Percentiles rank a stretch among this genome's conserved stretches.
These are phyloP conservation scores for Drosophila yooni DNA, from an alignment of 2,888 invertebrate genomes.

Conservation along the genomic window DNA sequence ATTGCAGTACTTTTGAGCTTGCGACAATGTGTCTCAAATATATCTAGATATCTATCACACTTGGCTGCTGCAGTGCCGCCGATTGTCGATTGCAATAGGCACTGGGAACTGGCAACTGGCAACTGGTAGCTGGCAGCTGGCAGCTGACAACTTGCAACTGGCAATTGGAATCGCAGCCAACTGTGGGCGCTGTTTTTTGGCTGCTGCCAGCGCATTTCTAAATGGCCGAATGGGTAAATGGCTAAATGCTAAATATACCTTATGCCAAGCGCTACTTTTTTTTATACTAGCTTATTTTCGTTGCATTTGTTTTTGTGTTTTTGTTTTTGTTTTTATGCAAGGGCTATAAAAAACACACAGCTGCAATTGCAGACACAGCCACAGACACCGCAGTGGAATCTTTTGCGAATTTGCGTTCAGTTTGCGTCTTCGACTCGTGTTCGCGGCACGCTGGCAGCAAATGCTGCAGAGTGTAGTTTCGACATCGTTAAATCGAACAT, in stretches of 20 bases:
- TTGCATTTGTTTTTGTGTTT: constrained; percentile 1
- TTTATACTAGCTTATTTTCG: constrained; percentile 16
- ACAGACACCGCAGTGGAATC: constrained; percentile 21
- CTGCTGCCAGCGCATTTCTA: constrained; percentile 63
- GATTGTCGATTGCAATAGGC: constrained; percentile 15
- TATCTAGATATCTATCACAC: constrained; percentile 26
- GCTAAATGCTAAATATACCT: constrained; percentile 65
- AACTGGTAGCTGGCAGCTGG: constrained; percentile 7
- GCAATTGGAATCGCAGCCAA: constrained; percentile 31
- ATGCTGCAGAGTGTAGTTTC: constrained; percentile 44
- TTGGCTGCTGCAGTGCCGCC: constrained; percentile 19
- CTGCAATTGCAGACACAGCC: constrained; percentile 27
- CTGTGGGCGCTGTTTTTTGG: constrained; percentile 22
- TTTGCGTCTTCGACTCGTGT: constrained; percentile 80
- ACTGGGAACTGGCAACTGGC: constrained; percentile 1
- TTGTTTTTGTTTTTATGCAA: constrained; percentile 18
- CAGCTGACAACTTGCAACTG: constrained; percentile 4
- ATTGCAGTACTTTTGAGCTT: constrained; percentile 39
- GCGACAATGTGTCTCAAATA: constrained; percentile 23
- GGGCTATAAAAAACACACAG: constrained; percentile 72
- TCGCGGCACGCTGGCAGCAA: constrained; percentile 65
- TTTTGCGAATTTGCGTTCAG: constrained; percentile 64
- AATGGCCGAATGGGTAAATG: constrained; percentile 55
- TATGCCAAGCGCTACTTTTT: constrained; percentile 51
- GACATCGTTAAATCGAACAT: constrained; percentile 9